Evolutionary conservation across 2,888 invertebrate genomes (phyloP).

Genomic region (Hirudinaria manillensis): DNA sequence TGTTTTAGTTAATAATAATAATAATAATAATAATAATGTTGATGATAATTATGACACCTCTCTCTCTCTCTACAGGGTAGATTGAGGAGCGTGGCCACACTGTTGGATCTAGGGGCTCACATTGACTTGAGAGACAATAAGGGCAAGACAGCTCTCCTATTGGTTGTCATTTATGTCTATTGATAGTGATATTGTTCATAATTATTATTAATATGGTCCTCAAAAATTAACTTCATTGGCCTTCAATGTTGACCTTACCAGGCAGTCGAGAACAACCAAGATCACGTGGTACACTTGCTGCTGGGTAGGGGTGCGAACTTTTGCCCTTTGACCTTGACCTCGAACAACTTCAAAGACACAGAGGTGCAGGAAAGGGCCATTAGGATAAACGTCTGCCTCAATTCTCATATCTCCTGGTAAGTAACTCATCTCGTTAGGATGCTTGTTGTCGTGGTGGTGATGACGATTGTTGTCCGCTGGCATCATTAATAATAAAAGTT

Average conservation of each 20-base stretch:
- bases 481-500: no score
- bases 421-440: neutral
- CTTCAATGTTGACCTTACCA: neutral
- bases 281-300: neutral
- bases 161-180: neutral
- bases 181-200: neutral
- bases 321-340: constrained; percentile 10
- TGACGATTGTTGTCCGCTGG: no score
- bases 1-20: no score
- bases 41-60: no score
- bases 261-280: constrained; percentile 1
- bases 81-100: constrained; percentile 2
- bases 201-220: neutral
- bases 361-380: neutral
- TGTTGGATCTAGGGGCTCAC: neutral
- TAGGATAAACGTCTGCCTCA: constrained; percentile 7
- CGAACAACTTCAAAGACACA: neutral
- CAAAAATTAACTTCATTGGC: no score
- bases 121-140: neutral
- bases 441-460: no score
- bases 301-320: constrained; percentile 10
- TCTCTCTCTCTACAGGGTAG: neutral
- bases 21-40: no score
- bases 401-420: neutral
- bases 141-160: constrained; percentile 6